A percentile compares a stretch with the other conserved stretches of the same genome.
Evolutionary conservation across 2,888 invertebrate species (phyloP).

Genomic region (Abrostola tripartita): DNA sequence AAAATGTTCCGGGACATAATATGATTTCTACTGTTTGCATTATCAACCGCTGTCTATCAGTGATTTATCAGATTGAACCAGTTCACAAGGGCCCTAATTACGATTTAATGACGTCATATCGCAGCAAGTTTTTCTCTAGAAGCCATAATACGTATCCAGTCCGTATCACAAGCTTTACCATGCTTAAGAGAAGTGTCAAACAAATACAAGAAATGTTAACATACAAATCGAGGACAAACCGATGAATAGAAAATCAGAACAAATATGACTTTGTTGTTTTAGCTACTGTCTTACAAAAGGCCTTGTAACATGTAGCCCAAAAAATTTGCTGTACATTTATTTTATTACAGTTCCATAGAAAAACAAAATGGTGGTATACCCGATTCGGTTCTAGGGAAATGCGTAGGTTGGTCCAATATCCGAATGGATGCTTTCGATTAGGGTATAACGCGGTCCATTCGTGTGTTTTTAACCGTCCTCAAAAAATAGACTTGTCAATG

Average conservation of each 20-base stretch:
- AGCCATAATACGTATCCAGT: neutral
- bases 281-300: slow-evolving; percentile 15
- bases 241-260: slow-evolving; percentile 24
- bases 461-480: too few relatives aligned
- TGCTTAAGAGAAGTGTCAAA: slow-evolving; percentile 13
- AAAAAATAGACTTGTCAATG: too few relatives aligned
- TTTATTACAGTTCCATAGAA: slow-evolving; percentile 12
- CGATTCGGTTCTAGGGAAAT: neutral
- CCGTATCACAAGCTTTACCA: neutral
- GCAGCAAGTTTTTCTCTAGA: neutral
- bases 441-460: neutral
- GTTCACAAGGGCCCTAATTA: too few relatives aligned
- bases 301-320: neutral
- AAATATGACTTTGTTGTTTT: slow-evolving; percentile 29
- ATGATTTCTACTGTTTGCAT: too few relatives aligned
- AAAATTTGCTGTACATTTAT: slow-evolving; percentile 15
- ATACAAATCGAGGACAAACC: slow-evolving; percentile 13
- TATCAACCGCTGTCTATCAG: too few relatives aligned
- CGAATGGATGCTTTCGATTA: neutral
- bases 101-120: too few relatives aligned
- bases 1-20: too few relatives aligned
- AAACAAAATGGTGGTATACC: neutral
- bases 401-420: neutral
- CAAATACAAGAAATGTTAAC: slow-evolving; percentile 18
- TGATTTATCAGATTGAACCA: too few relatives aligned